phyloP scores from a whole-genome alignment of 2,797 vertebrate genomes.

The Sebastes variabilis region DNA sequence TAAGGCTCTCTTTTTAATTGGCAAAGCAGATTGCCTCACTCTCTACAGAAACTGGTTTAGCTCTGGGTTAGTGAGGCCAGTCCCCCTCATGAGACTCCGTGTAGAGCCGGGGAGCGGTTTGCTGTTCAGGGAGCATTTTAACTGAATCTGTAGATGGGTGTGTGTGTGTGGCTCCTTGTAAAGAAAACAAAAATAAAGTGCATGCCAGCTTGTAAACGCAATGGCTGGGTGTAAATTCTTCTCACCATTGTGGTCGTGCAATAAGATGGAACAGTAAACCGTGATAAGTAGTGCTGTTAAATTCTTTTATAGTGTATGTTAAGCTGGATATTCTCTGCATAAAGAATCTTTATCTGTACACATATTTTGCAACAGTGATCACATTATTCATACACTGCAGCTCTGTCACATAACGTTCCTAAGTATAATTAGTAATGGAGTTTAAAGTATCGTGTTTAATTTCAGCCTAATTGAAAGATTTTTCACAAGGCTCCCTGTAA shows the following conservation, averaged over 20 bases:
- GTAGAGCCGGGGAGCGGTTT: conserved; percentile 20
- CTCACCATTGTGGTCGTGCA: conserved; percentile 19
- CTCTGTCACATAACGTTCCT: conserved; percentile 29
- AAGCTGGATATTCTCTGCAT: conserved; percentile 15
- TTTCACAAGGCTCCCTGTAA: conserved; percentile 41
- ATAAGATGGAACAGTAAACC: conserved; percentile 37
- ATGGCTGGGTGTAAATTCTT: conserved; percentile 41
- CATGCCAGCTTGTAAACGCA: conserved; percentile 56
- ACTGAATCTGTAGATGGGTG: conserved; percentile 17
- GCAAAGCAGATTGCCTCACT: conserved; percentile 47
- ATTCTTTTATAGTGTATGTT: conserved; percentile 6
- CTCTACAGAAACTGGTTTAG: conserved; percentile 53
- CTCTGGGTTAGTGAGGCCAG: conserved; percentile 37
- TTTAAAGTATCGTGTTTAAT: conserved; percentile 63
- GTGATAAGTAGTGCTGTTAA: conserved; percentile 22
- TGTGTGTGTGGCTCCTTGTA: conserved; percentile 46
- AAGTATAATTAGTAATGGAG: conserved; percentile 52
- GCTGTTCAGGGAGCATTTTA: conserved; percentile 22
- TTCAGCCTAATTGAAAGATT: conserved; percentile 67
- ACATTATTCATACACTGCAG: background rate
- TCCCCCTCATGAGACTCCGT: conserved; percentile 10
- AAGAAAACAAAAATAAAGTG: conserved; percentile 61
- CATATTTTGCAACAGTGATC: background rate
- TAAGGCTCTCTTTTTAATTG: conserved; percentile 61
- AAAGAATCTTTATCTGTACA: background rate